Evolutionary conservation across 2,888 invertebrate genomes (phyloP).

Genomic region (Scaptomyza polygonia): DNA sequence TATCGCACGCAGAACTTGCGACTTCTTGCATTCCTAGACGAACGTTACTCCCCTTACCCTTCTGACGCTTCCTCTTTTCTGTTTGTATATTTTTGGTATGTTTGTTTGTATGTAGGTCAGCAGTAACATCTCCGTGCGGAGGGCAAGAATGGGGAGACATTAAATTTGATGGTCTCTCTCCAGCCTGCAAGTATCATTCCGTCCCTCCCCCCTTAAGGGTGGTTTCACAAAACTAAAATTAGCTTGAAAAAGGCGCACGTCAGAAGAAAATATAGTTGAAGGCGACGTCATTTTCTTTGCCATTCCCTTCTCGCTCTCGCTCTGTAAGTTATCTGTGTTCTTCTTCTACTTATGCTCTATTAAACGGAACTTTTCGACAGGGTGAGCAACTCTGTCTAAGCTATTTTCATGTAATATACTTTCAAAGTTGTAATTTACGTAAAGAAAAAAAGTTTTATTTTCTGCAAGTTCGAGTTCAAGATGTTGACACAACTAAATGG

Average conservation of each 20-base stretch:
- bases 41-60: not conserved
- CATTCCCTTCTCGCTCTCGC: not conserved
- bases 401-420: slow-evolving; percentile 51
- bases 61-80: slow-evolving; percentile 1
- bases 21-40: slow-evolving; percentile 45
- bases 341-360: slow-evolving; percentile 4
- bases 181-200: slow-evolving; percentile 3
- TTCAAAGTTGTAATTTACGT: slow-evolving; percentile 28
- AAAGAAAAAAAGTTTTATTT: slow-evolving; percentile 36
- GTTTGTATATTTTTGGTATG: slow-evolving; percentile 11
- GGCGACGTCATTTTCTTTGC: slow-evolving; percentile 39
- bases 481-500: slow-evolving; percentile 54
- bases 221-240: slow-evolving; percentile 50
- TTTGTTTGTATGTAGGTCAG: slow-evolving; percentile 54
- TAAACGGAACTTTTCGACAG: slow-evolving; percentile 26
- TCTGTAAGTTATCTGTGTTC: slow-evolving; percentile 1
- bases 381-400: not conserved
- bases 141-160: slow-evolving; percentile 33
- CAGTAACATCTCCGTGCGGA: slow-evolving; percentile 51
- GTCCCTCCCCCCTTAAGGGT: slow-evolving; percentile 28
- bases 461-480: slow-evolving; percentile 23
- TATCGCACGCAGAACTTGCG: slow-evolving; percentile 47
- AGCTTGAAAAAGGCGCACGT: slow-evolving; percentile 42
- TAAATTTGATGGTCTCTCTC: slow-evolving; percentile 55
- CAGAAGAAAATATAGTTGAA: slow-evolving; percentile 37